These are phyloP conservation scores for Diachasmimorpha longicaudata DNA, from an alignment of 1,140 invertebrate genomes.

Conservation along the genomic window DNA sequence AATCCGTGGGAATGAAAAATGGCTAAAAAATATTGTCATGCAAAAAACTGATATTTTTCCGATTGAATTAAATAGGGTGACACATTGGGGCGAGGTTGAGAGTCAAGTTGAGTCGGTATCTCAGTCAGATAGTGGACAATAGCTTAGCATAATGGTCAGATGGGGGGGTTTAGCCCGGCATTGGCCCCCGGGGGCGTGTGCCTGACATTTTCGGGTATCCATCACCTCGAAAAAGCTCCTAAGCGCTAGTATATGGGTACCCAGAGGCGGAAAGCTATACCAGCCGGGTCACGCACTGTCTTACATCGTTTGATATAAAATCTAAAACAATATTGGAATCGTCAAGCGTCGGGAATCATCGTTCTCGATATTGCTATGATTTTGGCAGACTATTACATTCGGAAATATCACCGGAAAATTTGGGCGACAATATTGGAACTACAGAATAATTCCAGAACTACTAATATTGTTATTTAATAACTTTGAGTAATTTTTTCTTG, in stretches of 20 bases:
- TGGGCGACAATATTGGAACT: too few relatives aligned
- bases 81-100: neutral
- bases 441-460: too few relatives aligned
- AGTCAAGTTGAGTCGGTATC: slow-evolving; percentile 40
- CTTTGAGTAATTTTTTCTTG: neutral
- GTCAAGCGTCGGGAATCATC: too few relatives aligned
- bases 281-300: neutral
- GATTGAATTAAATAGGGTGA: neutral
- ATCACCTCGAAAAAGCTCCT: slow-evolving; percentile 39
- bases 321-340: neutral
- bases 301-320: neutral
- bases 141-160: slow-evolving; percentile 57
- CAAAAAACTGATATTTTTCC: slow-evolving; percentile 1
- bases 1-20: neutral
- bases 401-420: too few relatives aligned
- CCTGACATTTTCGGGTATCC: slow-evolving; percentile 57
- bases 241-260: neutral
- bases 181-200: slow-evolving; percentile 48
- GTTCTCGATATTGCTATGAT: too few relatives aligned
- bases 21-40: neutral
- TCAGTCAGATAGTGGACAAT: slow-evolving; percentile 59
- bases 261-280: neutral
- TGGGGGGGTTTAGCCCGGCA: slow-evolving; percentile 44
- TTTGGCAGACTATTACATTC: too few relatives aligned
- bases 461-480: too few relatives aligned